phyloP scores from a whole-genome alignment of 1,140 invertebrate genomes.

The silkworm (Bombyx mori) region ASM3026992v2 NC_085112.1:3320001-3320500 shows the following conservation, averaged over 20 bases:
- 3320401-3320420: no score
- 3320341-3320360: conserved; percentile 18
- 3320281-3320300: conserved; percentile 14
- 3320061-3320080: no score
- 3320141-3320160: conserved; percentile 9
- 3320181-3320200: conserved; percentile 19
- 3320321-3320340: conserved; percentile 24
- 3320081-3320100: no score
- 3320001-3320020: no score
- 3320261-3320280: conserved; percentile 20
- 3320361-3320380: conserved; percentile 7
- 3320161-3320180: conserved; percentile 10
- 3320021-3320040: no score
- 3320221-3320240: conserved; percentile 14
- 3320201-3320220: conserved; percentile 18
- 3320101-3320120: no score
- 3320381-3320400: not conserved
- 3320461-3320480: no score
- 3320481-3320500: no score
- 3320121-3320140: conserved; percentile 1
- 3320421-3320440: no score
- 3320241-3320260: conserved; percentile 16
- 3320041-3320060: no score
- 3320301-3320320: not conserved
- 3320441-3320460: no score